These are phyloP conservation scores for Myotis daubentonii DNA, from an alignment of 2,797 vertebrate species.

Conservation along the genomic window DNA sequence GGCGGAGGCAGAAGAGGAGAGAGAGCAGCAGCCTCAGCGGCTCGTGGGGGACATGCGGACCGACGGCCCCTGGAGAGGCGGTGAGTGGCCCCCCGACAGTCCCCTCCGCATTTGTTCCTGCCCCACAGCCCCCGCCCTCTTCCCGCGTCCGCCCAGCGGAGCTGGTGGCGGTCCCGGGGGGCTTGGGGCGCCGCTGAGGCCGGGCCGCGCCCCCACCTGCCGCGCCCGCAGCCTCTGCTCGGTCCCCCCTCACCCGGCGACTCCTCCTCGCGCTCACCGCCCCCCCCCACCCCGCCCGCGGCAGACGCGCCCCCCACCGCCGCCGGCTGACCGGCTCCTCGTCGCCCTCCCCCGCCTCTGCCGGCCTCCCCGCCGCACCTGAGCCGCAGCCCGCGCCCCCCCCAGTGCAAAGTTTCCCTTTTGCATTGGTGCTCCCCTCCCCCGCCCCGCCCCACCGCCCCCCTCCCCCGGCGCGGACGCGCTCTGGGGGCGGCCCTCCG, in stretches of 20 bases:
- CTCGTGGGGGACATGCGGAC: constrained; percentile 74
- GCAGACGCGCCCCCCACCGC: constrained; percentile 9
- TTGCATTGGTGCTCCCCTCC: constrained; percentile 30
- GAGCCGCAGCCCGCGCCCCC: constrained; percentile 66
- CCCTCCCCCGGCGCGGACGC: neutral
- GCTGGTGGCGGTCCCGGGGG: constrained; percentile 50
- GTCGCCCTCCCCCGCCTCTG: neutral
- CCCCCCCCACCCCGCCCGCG: neutral
- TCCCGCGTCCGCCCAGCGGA: neutral
- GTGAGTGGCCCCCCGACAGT: constrained; percentile 66
- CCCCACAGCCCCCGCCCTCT: neutral
- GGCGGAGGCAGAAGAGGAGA: constrained; percentile 15
- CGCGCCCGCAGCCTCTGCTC: constrained; percentile 61
- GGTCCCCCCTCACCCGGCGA: neutral
- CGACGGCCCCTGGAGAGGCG: constrained; percentile 74
- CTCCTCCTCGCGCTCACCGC: constrained; percentile 51
- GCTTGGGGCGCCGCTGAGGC: constrained; percentile 52
- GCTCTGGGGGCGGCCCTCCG: constrained; percentile 59
- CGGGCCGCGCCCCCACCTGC: constrained; percentile 76
- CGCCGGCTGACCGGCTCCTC: neutral
- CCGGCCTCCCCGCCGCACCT: constrained; percentile 51
- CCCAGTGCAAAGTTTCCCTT: constrained; percentile 72
- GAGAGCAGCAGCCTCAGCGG: constrained; percentile 52
- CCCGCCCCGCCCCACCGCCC: neutral
- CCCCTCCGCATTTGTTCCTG: neutral